These are phyloP conservation scores for Melanotaenia nigrans DNA, from an alignment of 2,797 vertebrate species.

Conservation along the genomic window DNA sequence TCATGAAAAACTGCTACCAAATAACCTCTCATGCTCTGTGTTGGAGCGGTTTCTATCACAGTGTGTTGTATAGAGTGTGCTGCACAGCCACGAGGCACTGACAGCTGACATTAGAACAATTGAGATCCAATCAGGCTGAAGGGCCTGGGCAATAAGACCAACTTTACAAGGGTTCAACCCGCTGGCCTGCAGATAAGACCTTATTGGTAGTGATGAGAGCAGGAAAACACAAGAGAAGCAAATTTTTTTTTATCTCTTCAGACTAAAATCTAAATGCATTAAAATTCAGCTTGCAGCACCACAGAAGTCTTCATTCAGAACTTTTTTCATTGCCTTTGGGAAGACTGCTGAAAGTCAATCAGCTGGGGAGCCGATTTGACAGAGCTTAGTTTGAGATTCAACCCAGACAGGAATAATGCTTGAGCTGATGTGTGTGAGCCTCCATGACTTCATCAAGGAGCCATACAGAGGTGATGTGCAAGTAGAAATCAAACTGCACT, in stretches of 20 bases:
- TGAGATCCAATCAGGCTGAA: conserved; percentile 46
- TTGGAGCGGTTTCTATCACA: conserved; percentile 48
- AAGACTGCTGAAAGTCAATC: conserved; percentile 63
- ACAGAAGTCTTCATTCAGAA: conserved; percentile 53
- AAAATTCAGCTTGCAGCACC: conserved; percentile 53
- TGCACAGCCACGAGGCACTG: conserved; percentile 69
- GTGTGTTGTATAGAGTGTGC: conserved; percentile 63
- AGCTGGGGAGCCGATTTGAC: conserved; percentile 46
- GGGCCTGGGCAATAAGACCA: conserved; percentile 43
- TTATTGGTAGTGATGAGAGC: conserved; percentile 37
- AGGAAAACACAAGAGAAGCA: conserved; percentile 32
- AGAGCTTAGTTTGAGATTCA: conserved; percentile 51
- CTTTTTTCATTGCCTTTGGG: conserved; percentile 61
- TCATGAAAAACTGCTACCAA: background rate
- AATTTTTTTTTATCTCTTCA: conserved; percentile 43
- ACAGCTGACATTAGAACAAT: conserved; percentile 80
- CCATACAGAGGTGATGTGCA: conserved; percentile 83
- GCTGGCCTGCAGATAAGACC: conserved; percentile 64
- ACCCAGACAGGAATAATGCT: conserved; percentile 73
- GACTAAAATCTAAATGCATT: conserved; percentile 59
- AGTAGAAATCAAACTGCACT: conserved; percentile 81
- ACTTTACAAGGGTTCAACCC: conserved; percentile 68
- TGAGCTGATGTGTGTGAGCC: conserved; percentile 84
- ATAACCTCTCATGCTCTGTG: conserved; percentile 68
- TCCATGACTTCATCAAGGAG: conserved; percentile 86